Evolutionary conservation across 2,888 invertebrate species (phyloP).

Genomic region (Hirtodrosophila alboralis): DNA sequence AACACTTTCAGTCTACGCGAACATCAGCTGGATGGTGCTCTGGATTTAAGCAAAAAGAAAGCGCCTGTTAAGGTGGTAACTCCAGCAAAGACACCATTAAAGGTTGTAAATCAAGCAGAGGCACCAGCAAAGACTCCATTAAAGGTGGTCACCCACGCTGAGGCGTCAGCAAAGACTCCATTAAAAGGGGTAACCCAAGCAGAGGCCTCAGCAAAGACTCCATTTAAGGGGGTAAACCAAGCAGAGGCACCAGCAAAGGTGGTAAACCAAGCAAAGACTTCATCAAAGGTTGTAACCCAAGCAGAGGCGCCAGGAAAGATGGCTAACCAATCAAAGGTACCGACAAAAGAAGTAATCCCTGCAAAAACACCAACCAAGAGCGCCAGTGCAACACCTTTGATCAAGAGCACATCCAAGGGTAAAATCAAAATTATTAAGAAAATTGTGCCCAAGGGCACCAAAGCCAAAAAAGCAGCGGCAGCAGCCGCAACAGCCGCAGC

Average conservation of each 20-base stretch:
- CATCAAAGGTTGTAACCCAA: too few species aligned
- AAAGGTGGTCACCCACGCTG: too few species aligned
- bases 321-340: slow-evolving; percentile 3
- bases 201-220: too few species aligned
- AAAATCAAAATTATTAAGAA: slow-evolving; percentile 81
- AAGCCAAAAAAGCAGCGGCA: slow-evolving; percentile 63
- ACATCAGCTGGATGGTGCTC: slow-evolving; percentile 83
- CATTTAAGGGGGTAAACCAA: too few species aligned
- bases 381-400: slow-evolving; percentile 38
- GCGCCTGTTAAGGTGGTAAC: slow-evolving; percentile 44
- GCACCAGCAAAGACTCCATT: too few species aligned
- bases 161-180: too few species aligned
- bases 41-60: slow-evolving; percentile 79
- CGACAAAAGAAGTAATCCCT: slow-evolving; percentile 1
- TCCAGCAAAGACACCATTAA: slow-evolving; percentile 14
- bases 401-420: slow-evolving; percentile 68
- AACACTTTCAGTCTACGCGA: slow-evolving; percentile 80
- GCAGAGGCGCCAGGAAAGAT: too few species aligned
- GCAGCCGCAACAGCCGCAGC: slow-evolving; percentile 35
- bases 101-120: too few species aligned
- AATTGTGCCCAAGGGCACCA: slow-evolving; percentile 80
- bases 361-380: slow-evolving; percentile 17
- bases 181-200: too few species aligned
- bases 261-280: too few species aligned
- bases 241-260: too few species aligned